A percentile compares a stretch with the other conserved stretches of the same genome.
Evolutionary conservation across 2,113 vertebrate species (phyloP).

Genomic region (Galbula dea): DNA sequence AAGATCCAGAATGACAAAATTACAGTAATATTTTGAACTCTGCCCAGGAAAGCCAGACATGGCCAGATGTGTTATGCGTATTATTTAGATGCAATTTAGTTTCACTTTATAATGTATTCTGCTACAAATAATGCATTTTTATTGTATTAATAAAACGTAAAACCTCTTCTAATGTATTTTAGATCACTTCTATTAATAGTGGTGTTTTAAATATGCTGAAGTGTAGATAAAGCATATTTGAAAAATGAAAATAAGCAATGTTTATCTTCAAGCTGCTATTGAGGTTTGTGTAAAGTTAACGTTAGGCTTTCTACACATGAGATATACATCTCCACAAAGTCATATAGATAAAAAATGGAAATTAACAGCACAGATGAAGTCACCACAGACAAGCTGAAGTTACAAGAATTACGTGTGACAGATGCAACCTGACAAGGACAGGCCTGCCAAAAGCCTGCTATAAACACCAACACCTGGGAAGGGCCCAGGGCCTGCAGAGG

Average conservation of each 20-base stretch:
- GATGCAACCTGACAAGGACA: too few relatives aligned
- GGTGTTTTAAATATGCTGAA: background rate
- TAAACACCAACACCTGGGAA: too few relatives aligned
- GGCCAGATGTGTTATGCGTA: background rate
- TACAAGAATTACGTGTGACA: background rate
- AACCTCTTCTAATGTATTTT: background rate
- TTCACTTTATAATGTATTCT: background rate
- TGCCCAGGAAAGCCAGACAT: background rate
- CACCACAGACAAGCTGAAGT: background rate
- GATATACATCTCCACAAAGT: background rate
- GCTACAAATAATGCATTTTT: background rate
- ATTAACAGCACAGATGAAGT: background rate
- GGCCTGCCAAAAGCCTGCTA: too few relatives aligned
- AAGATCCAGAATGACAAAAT: background rate
- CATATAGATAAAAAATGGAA: background rate
- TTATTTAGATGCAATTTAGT: background rate
- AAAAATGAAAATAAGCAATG: background rate
- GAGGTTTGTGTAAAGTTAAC: background rate
- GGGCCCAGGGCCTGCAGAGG: too few relatives aligned
- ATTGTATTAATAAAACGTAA: conserved; percentile 9
- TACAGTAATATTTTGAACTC: background rate
- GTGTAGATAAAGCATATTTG: background rate
- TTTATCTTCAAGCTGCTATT: conserved; percentile 18
- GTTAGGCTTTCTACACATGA: background rate
- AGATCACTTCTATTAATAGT: background rate